These are phyloP conservation scores for Pseudococcus jackbeardsleyi DNA, from an alignment of 2,888 invertebrate species.

Conservation along the genomic window DNA sequence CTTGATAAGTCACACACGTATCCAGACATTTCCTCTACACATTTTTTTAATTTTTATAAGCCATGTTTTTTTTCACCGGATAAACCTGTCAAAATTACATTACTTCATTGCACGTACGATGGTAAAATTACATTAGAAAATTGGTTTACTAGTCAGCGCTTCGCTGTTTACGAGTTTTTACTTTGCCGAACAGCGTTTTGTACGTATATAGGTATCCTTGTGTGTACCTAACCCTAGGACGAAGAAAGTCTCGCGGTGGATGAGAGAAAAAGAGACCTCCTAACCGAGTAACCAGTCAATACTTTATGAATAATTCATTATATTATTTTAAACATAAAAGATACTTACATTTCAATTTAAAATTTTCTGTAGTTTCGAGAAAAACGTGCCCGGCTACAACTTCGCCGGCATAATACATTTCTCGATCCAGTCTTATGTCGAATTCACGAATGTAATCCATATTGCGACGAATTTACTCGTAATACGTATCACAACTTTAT, in stretches of 20 bases:
- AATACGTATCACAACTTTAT: not conserved
- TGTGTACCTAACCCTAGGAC: not conserved
- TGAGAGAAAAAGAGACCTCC: not conserved
- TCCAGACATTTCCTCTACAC: not conserved
- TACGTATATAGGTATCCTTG: not conserved
- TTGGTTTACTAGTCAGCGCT: constrained; percentile 10
- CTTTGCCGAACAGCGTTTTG: not conserved
- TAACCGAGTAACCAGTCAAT: constrained; percentile 22
- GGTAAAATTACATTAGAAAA: constrained; percentile 31
- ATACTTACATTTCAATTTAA: constrained; percentile 79
- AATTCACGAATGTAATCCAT: constrained; percentile 86
- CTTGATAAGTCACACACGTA: constrained; percentile 1
- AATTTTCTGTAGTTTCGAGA: constrained; percentile 80
- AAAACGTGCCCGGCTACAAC: constrained; percentile 78
- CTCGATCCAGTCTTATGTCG: constrained; percentile 81
- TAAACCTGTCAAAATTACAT: constrained; percentile 42
- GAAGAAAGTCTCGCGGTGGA: not conserved
- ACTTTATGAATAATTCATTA: constrained; percentile 50
- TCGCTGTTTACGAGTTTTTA: constrained; percentile 25
- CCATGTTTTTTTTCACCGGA: not conserved
- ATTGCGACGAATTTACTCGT: not conserved
- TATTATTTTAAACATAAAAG: constrained; percentile 30
- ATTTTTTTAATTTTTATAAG: not conserved
- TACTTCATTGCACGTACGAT: constrained; percentile 36
- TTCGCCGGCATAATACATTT: constrained; percentile 83